A percentile compares a stretch with the other conserved stretches of the same genome.
phyloP scores from a whole-genome alignment of 30 jellyfish, hydroid and myxozoan species.

The Clytia hemisphaerica region DNA sequence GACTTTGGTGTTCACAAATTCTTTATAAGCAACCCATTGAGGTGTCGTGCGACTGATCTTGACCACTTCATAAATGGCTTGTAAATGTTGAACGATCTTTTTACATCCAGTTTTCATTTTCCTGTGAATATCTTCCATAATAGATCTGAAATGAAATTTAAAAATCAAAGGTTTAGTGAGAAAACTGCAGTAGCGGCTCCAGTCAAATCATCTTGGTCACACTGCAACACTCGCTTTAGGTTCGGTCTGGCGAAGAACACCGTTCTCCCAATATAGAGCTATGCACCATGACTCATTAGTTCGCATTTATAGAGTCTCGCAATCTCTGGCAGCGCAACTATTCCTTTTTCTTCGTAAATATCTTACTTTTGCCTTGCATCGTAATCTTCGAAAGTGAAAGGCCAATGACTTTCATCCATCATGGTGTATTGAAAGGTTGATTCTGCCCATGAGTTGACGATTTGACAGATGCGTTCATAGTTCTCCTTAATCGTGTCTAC shows the following conservation, averaged over 20 bases:
- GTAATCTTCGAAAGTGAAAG: constrained; percentile 42
- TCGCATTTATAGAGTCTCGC: too few relatives aligned
- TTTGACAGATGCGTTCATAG: constrained; percentile 5
- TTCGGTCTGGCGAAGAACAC: too few relatives aligned
- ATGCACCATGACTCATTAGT: too few relatives aligned
- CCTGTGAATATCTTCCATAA: neutral
- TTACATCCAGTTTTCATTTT: constrained; percentile 33
- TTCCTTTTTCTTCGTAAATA: neutral
- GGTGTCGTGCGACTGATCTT: constrained; percentile 68
- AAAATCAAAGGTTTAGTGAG: too few relatives aligned
- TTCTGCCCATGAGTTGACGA: constrained; percentile 48
- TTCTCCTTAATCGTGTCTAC: constrained; percentile 36
- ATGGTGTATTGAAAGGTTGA: too few relatives aligned
- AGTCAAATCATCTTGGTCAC: neutral
- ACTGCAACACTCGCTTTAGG: too few relatives aligned
- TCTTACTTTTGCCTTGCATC: constrained; percentile 38
- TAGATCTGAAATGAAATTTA: neutral
- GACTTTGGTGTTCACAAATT: constrained; percentile 34
- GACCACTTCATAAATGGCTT: constrained; percentile 52
- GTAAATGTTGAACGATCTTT: constrained; percentile 37
- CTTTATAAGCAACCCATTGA: constrained; percentile 43
- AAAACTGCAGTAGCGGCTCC: too few relatives aligned
- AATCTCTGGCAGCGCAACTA: too few relatives aligned
- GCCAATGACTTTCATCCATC: too few relatives aligned
- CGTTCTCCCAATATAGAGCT: too few relatives aligned